These are phyloP conservation scores for Pseudomyrmex flavicornis DNA, from an alignment of 1,140 invertebrate species.

Conservation along the genomic window DNA sequence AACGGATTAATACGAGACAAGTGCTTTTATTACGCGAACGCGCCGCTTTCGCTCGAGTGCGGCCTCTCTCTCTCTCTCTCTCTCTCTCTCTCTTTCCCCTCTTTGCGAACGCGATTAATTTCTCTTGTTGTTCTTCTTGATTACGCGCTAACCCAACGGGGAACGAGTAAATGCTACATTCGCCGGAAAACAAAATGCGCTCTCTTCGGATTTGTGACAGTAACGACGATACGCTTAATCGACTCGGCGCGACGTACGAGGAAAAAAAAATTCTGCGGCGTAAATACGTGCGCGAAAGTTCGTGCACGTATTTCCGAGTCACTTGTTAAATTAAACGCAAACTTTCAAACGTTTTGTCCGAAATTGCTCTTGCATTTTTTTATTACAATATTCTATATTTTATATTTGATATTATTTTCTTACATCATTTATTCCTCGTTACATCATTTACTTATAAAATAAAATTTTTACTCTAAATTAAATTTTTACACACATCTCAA, in stretches of 20 bases:
- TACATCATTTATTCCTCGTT: too few relatives aligned
- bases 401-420: too few relatives aligned
- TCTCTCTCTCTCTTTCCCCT: background rate
- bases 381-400: too few relatives aligned
- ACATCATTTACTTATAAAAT: too few relatives aligned
- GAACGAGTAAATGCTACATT: slow-evolving; percentile 51
- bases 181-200: background rate
- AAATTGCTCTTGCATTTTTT: too few relatives aligned
- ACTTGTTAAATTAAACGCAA: too few relatives aligned
- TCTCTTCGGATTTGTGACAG: slow-evolving; percentile 15
- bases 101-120: slow-evolving; percentile 50
- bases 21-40: slow-evolving; percentile 57
- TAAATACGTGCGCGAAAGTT: too few relatives aligned
- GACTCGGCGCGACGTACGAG: background rate
- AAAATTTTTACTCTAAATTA: too few relatives aligned
- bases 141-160: slow-evolving; percentile 8
- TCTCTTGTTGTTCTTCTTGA: slow-evolving; percentile 51
- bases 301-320: too few relatives aligned
- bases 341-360: too few relatives aligned
- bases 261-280: background rate
- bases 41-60: slow-evolving; percentile 11
- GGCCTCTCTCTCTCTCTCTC: background rate
- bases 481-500: too few relatives aligned
- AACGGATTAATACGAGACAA: slow-evolving; percentile 60
- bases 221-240: slow-evolving; percentile 17